These are phyloP conservation scores for Palaemon carinicauda DNA, from an alignment of 1,140 invertebrate genomes.

Conservation along the genomic window DNA sequence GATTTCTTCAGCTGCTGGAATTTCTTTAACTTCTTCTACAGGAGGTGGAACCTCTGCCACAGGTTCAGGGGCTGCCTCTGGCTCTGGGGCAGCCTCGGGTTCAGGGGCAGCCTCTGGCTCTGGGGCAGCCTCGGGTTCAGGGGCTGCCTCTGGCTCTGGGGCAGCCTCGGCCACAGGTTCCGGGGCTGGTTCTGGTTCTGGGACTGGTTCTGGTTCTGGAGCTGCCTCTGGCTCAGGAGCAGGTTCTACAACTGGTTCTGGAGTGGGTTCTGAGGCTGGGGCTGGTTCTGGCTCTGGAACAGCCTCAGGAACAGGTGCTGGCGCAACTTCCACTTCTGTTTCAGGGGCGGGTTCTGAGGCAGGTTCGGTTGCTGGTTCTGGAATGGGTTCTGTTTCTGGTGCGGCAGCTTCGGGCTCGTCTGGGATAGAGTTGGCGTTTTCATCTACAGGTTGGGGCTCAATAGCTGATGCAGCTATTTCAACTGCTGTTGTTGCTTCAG, in stretches of 20 bases:
- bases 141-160: too few species aligned
- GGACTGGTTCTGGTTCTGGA: not conserved
- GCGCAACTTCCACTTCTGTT: not conserved
- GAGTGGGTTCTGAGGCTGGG: not conserved
- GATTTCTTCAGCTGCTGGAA: constrained; percentile 63
- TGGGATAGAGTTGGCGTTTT: constrained; percentile 36
- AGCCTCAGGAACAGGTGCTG: not conserved
- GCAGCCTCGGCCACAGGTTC: not conserved
- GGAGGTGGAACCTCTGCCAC: not conserved
- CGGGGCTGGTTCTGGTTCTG: not conserved
- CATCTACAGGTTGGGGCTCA: constrained; percentile 27
- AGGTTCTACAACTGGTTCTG: not conserved
- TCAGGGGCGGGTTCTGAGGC: not conserved
- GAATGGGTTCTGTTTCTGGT: not conserved
- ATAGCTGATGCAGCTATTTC: not conserved
- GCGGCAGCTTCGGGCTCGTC: not conserved
- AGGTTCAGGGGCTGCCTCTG: not conserved
- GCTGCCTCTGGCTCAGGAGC: not conserved
- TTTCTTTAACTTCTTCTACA: not conserved
- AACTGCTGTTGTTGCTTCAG: not conserved
- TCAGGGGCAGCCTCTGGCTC: not conserved
- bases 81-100: not conserved
- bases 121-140: not conserved
- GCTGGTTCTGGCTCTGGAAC: not conserved
- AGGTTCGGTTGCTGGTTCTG: not conserved